A percentile compares a stretch with the other conserved stretches of the same genome.
Conservation (phyloP, 2,888 invertebrate genomes). For the Tricholauxania praeusta region DNA sequence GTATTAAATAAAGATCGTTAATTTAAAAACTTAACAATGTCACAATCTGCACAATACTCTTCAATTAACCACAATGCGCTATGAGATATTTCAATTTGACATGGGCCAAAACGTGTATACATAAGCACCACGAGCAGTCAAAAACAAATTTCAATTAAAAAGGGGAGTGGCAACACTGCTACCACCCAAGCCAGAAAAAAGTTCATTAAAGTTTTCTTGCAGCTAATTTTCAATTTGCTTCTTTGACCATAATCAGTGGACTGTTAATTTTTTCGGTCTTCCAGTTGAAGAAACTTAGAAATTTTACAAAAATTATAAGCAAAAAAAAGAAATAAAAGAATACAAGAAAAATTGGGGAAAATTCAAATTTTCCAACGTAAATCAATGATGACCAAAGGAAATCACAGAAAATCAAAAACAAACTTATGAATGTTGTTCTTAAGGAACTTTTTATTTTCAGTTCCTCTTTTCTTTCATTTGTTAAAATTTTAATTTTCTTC, state of each 20-base stretch:
- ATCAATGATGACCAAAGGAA: constrained; percentile 17
- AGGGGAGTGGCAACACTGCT: no score
- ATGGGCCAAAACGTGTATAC: no score
- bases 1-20: no score
- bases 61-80: no score
- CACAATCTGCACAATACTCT: no score
- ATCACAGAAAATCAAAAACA: constrained; percentile 38
- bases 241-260: constrained; percentile 61
- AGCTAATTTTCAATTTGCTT: constrained; percentile 56
- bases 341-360: neutral
- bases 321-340: neutral
- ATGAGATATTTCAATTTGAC: no score
- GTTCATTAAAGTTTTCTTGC: constrained; percentile 59
- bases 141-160: no score
- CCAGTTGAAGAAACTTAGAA: constrained; percentile 60
- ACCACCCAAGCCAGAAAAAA: constrained; percentile 46
- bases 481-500: neutral
- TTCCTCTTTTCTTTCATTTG: neutral
- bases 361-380: constrained; percentile 19
- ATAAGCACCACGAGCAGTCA: no score
- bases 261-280: constrained; percentile 60
- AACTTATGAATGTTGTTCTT: constrained; percentile 38
- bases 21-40: no score
- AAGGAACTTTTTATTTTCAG: constrained; percentile 51
- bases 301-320: constrained; percentile 4